phyloP scores from a whole-genome alignment of 2,888 invertebrate species.

The Anoncus sp. region DNA sequence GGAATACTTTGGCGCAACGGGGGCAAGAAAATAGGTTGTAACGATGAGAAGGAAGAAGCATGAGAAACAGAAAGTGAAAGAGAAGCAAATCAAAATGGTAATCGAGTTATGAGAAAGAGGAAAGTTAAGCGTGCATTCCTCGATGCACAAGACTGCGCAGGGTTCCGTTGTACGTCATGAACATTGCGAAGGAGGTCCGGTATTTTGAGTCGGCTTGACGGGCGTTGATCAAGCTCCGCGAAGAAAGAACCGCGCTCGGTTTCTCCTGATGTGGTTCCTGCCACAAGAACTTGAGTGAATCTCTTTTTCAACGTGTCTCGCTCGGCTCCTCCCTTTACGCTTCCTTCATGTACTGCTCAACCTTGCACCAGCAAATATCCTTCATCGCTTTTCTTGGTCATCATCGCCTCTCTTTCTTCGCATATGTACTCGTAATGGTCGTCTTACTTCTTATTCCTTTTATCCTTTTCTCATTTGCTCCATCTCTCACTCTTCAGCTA shows the following conservation, averaged over 20 bases:
- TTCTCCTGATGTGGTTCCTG: constrained; percentile 76
- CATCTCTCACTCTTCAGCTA: constrained; percentile 11
- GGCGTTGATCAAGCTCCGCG: constrained; percentile 78
- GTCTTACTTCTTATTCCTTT: constrained; percentile 42
- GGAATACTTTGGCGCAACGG: constrained; percentile 12
- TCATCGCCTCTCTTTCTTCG: constrained; percentile 35
- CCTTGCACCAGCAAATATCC: constrained; percentile 35
- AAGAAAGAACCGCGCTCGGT: constrained; percentile 55
- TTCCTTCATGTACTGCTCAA: constrained; percentile 27
- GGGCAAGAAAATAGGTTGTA: constrained; percentile 19
- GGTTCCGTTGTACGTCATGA: constrained; percentile 69
- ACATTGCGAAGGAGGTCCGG: constrained; percentile 74
- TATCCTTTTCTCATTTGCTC: constrained; percentile 11
- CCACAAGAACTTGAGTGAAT: constrained; percentile 76
- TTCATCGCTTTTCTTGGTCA: constrained; percentile 43
- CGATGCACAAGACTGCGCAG: constrained; percentile 42
- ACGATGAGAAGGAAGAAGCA: constrained; percentile 7
- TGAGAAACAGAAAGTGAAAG: constrained; percentile 6
- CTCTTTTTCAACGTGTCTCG: constrained; percentile 65
- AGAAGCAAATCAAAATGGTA: constrained; percentile 41
- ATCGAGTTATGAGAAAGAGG: constrained; percentile 38
- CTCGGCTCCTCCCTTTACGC: constrained; percentile 49
- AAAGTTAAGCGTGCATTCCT: constrained; percentile 43
- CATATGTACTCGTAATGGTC: constrained; percentile 20
- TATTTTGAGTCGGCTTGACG: constrained; percentile 81